phyloP scores from a whole-genome alignment of 2,797 vertebrate species.

The Arctocebus calabarensis region DNA sequence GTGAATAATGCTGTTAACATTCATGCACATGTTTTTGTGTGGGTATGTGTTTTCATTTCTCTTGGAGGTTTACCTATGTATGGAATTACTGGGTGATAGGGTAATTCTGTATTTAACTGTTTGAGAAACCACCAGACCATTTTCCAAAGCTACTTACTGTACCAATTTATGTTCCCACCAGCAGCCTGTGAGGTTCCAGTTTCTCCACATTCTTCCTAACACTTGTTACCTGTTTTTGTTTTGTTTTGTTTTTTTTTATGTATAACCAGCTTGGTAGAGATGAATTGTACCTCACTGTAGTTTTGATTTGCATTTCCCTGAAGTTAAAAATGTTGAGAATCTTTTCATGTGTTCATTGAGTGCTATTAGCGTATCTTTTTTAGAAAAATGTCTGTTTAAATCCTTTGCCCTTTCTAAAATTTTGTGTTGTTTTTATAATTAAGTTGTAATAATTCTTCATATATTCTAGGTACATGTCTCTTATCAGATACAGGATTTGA shows the following conservation, averaged over 20 bases:
- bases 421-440: not conserved
- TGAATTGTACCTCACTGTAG: not conserved
- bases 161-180: not conserved
- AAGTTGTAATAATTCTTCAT: not conserved
- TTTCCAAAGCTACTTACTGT: not conserved
- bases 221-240: not conserved
- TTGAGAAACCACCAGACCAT: not conserved
- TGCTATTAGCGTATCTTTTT: not conserved
- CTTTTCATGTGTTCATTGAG: not conserved
- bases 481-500: not conserved
- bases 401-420: not conserved
- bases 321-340: not conserved
- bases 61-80: not conserved
- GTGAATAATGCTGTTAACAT: not conserved
- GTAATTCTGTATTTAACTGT: not conserved
- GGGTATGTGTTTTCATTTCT: not conserved
- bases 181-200: not conserved
- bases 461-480: not conserved
- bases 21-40: not conserved
- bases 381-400: not conserved
- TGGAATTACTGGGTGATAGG: not conserved
- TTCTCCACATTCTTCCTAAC: not conserved
- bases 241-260: not conserved
- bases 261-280: too few species aligned
- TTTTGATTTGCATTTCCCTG: not conserved